Percentiles rank a stretch among this genome's conserved stretches.
phyloP scores from a whole-genome alignment of 2,888 invertebrate species.

The Nomada hirtipes region DNA sequence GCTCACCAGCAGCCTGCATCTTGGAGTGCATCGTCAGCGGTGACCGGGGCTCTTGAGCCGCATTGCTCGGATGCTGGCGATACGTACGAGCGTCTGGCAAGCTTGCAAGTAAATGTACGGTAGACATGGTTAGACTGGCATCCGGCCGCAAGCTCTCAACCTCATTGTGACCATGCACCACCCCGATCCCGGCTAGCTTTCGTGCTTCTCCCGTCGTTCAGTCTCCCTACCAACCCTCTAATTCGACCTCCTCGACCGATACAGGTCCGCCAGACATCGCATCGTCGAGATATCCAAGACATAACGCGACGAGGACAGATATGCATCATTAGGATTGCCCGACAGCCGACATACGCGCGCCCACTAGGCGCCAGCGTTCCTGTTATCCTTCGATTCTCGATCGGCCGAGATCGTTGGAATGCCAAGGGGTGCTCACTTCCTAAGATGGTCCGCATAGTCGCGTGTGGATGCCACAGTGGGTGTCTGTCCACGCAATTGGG shows the following conservation, averaged over 20 bases:
- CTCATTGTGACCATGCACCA: constrained; percentile 77
- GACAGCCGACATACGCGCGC: constrained; percentile 65
- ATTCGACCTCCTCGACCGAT: constrained; percentile 57
- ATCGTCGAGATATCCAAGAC: constrained; percentile 80
- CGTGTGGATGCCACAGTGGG: neutral
- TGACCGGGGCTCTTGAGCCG: constrained; percentile 73
- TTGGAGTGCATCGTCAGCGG: constrained; percentile 60
- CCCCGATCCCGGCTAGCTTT: constrained; percentile 66
- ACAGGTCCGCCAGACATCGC: constrained; percentile 53
- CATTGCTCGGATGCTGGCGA: constrained; percentile 78
- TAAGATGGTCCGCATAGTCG: constrained; percentile 74
- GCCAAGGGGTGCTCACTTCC: constrained; percentile 73
- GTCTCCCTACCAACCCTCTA: constrained; percentile 16
- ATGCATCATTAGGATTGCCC: constrained; percentile 81
- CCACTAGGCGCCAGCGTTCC: constrained; percentile 59
- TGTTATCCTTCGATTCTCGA: constrained; percentile 68
- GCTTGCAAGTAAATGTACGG: constrained; percentile 76
- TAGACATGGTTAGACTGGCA: constrained; percentile 80
- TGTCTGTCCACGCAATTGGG: neutral
- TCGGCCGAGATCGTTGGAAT: constrained; percentile 73
- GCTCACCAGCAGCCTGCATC: constrained; percentile 33
- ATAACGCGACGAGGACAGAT: constrained; percentile 82
- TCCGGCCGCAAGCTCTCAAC: constrained; percentile 82
- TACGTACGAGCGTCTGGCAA: constrained; percentile 72
- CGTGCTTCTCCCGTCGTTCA: constrained; percentile 59